These are phyloP conservation scores for Bolinopsis microptera DNA, from an alignment of 37 sponge, comb jelly and placozoan genomes.

Conservation along the genomic window DNA sequence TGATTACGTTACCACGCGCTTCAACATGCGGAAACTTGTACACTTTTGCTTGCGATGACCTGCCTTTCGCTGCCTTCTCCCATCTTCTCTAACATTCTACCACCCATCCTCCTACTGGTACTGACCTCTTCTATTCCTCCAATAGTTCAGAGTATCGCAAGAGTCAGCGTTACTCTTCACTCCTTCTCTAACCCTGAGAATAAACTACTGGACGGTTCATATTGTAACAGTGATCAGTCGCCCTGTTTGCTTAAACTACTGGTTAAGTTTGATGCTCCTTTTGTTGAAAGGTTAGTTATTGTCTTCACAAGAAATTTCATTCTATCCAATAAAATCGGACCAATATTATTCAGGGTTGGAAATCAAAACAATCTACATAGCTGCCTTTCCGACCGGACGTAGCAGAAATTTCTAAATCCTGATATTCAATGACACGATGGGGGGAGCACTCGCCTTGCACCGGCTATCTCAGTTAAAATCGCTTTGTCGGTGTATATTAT, in stretches of 20 bases:
- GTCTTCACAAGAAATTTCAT: too few species aligned
- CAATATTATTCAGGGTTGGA: too few species aligned
- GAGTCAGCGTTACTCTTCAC: neutral
- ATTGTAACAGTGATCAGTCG: neutral
- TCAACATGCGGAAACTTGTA: neutral
- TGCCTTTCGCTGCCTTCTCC: neutral
- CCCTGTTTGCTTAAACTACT: neutral
- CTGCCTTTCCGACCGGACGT: too few species aligned
- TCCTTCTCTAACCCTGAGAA: conserved; percentile 37
- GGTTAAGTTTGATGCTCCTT: neutral
- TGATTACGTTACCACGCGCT: neutral
- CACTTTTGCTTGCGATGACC: neutral
- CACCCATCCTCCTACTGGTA: neutral
- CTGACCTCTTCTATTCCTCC: neutral
- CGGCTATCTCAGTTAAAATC: too few species aligned
- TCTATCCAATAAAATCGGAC: too few species aligned
- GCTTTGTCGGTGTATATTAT: too few species aligned
- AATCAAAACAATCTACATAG: too few species aligned
- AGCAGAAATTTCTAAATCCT: too few species aligned
- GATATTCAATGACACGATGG: too few species aligned
- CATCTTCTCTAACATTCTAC: neutral
- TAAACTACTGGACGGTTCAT: neutral
- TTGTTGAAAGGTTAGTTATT: neutral
- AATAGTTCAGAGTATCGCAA: neutral
- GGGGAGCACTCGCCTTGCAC: too few species aligned